phyloP scores from a whole-genome alignment of 2,888 invertebrate species.

The Chromoteleia sp. region DNA sequence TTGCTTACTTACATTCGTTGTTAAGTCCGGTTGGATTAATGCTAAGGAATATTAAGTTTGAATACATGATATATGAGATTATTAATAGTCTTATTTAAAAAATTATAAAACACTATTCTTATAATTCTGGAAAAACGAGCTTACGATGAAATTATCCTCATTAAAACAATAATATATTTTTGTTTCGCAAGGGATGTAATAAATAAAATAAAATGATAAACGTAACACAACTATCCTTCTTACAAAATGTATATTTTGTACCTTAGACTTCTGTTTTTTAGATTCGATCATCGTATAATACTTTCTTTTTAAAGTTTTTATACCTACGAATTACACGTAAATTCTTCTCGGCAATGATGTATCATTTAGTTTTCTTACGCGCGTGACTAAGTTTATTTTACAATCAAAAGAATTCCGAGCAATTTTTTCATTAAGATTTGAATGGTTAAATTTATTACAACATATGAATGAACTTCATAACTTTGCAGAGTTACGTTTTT shows the following conservation, averaged over 20 bases:
- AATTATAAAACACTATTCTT: too few species aligned
- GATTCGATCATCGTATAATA: constrained; percentile 13
- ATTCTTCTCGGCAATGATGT: constrained; percentile 6
- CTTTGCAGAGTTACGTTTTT: not conserved
- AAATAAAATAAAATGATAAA: not conserved
- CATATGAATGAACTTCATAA: not conserved
- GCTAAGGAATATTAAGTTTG: too few species aligned
- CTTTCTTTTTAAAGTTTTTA: not conserved
- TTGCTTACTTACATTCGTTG: too few species aligned
- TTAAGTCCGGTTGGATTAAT: too few species aligned
- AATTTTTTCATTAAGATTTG: not conserved
- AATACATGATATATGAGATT: too few species aligned
- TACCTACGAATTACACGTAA: constrained; percentile 5
- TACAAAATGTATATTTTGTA: constrained; percentile 21
- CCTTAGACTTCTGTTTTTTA: constrained; percentile 5
- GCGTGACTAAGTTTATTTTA: constrained; percentile 9
- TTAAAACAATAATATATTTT: too few species aligned
- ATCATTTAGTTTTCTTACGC: constrained; percentile 1
- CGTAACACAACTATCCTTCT: constrained; percentile 28
- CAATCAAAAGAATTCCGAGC: constrained; percentile 6
- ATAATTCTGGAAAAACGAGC: too few species aligned
- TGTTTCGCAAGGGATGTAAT: too few species aligned
- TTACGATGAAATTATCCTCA: too few species aligned
- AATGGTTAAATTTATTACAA: not conserved
- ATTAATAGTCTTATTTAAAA: too few species aligned